Evolutionary conservation across 2,113 vertebrate genomes (phyloP).

Genomic region (Dascyllus trimaculatus): DNA sequence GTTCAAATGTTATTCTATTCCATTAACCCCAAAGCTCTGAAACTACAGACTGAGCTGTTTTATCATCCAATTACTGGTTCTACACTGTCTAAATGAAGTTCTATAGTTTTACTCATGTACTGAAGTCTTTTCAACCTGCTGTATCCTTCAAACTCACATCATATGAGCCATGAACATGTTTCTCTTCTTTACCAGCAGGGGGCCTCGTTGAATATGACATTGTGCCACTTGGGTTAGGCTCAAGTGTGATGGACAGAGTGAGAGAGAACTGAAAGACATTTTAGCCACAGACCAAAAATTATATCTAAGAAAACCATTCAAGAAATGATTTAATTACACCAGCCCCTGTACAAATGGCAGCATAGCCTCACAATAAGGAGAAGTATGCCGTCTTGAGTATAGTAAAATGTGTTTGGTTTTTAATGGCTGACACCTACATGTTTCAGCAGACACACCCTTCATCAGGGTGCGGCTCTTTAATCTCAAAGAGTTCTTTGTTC

Average conservation of each 20-base stretch:
- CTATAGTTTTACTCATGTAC: neutral
- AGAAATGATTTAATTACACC: neutral
- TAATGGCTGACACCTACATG: conserved; percentile 5
- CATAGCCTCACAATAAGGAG: neutral
- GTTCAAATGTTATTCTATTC: too few species aligned
- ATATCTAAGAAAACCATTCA: neutral
- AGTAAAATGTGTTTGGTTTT: neutral
- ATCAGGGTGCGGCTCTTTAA: neutral
- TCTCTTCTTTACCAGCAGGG: conserved; percentile 38
- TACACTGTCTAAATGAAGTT: neutral
- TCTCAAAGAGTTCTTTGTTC: conserved; percentile 14
- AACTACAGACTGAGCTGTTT: neutral
- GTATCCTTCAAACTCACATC: too few species aligned
- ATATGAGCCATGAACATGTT: too few species aligned
- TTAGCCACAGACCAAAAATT: neutral
- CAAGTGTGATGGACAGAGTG: neutral
- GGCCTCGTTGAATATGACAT: conserved; percentile 7
- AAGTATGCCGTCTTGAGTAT: neutral
- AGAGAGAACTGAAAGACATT: neutral
- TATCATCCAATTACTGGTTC: neutral
- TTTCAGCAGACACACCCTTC: neutral
- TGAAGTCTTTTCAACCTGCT: neutral
- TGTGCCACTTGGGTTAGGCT: neutral
- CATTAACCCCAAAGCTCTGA: neutral
- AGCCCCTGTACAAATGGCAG: neutral